Percentiles rank a stretch among this genome's conserved stretches.
Evolutionary conservation across 1,140 invertebrate species (phyloP).

Genomic region (Magallana gigas): DNA sequence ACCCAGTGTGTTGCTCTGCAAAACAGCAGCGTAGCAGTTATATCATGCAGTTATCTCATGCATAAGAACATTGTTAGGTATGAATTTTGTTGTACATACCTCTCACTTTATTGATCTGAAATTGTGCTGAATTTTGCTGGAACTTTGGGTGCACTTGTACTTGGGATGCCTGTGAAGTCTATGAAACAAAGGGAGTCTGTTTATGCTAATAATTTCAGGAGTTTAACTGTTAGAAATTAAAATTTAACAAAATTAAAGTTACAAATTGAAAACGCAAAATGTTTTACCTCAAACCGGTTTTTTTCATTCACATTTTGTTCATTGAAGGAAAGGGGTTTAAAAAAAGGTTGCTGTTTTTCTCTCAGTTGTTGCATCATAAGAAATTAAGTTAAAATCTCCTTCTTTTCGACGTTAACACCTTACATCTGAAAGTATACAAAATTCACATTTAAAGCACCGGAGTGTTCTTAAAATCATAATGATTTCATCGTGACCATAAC

Average conservation of each 20-base stretch:
- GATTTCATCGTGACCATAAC: background rate
- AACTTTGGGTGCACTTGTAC: background rate
- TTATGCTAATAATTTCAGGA: no score
- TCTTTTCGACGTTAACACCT: no score
- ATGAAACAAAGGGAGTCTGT: background rate
- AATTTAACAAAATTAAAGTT: no score
- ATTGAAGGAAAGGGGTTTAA: conserved; percentile 17
- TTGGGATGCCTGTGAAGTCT: background rate
- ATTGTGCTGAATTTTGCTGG: conserved; percentile 5
- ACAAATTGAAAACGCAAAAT: no score
- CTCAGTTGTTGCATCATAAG: conserved; percentile 22
- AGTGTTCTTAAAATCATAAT: background rate
- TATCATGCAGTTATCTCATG: no score
- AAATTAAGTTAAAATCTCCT: no score
- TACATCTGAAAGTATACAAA: background rate
- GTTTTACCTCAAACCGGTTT: background rate
- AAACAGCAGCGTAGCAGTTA: no score
- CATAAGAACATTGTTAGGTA: background rate
- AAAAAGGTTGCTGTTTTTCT: conserved; percentile 33
- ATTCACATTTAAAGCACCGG: no score
- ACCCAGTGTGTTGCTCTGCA: no score
- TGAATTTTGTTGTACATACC: background rate
- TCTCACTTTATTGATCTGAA: conserved; percentile 8
- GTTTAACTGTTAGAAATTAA: no score
- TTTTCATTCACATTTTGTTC: background rate